phyloP scores from a whole-genome alignment of 2,888 invertebrate species.

The Protophormia terraenovae region DNA sequence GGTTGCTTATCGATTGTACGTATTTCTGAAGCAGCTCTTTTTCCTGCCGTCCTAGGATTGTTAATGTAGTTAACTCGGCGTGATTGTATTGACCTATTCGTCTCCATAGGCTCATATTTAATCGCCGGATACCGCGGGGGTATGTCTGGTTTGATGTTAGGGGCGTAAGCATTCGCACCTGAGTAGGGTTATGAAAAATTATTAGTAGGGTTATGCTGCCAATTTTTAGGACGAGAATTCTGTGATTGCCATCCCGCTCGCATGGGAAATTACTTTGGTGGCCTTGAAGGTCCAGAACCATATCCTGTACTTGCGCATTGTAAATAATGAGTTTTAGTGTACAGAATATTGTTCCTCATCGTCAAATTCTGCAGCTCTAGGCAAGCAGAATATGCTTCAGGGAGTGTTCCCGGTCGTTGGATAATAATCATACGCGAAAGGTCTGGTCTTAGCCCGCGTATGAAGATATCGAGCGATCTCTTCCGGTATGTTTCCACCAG shows the following conservation, averaged over 20 bases:
- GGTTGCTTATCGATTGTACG: neutral
- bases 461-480: conserved; percentile 32
- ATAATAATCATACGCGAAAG: conserved; percentile 58
- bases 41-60: neutral
- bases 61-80: neutral
- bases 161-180: neutral
- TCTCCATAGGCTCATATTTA: neutral
- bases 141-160: neutral
- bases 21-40: neutral
- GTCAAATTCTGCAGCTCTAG: conserved; percentile 16
- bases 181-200: too few species aligned
- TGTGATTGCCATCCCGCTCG: neutral
- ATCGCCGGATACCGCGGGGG: neutral
- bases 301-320: too few species aligned
- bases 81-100: neutral
- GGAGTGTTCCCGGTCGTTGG: conserved; percentile 43
- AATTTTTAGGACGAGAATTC: neutral
- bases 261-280: neutral
- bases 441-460: conserved; percentile 34
- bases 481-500: conserved; percentile 50
- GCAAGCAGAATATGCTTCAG: conserved; percentile 63
- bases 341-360: conserved; percentile 17
- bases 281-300: too few species aligned
- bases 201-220: too few species aligned
- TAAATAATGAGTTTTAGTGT: neutral